A percentile compares a stretch with the other conserved stretches of the same genome.
Conservation (phyloP, 2,888 invertebrate genomes). For the Blomia tropicalis region DNA sequence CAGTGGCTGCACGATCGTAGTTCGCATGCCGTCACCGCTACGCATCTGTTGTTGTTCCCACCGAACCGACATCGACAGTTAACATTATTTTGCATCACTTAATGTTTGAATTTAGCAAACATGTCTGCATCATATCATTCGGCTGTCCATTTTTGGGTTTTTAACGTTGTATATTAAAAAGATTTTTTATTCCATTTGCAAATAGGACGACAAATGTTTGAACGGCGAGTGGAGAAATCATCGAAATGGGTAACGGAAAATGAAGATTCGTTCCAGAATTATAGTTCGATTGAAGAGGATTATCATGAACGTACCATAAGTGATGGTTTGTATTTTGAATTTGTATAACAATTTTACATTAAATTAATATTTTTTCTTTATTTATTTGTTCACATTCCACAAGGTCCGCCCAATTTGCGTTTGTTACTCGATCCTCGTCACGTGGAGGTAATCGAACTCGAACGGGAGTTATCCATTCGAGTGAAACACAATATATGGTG, state of each 20-base stretch:
- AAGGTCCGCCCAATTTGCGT: conserved; percentile 43
- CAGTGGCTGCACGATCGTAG: conserved; percentile 5
- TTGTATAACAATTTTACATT: neutral
- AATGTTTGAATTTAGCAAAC: neutral
- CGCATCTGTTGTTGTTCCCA: conserved; percentile 10
- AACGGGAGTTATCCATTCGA: no score
- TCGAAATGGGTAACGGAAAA: conserved; percentile 11
- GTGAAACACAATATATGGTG: no score
- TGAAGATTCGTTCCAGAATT: conserved; percentile 14
- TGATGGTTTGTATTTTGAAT: conserved; percentile 12
- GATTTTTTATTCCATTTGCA: neutral
- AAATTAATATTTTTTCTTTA: neutral
- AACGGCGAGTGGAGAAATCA: conserved; percentile 20
- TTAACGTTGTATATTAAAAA: neutral
- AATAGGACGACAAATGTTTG: conserved; percentile 21
- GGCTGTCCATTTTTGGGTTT: neutral
- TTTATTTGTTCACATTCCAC: neutral
- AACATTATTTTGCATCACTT: neutral
- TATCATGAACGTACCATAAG: conserved; percentile 19
- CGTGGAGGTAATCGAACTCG: conserved; percentile 27
- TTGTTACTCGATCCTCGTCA: conserved; percentile 60
- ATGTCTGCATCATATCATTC: neutral
- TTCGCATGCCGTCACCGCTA: neutral
- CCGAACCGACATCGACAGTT: neutral
- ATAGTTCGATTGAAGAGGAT: neutral